Evolutionary conservation across 2,797 vertebrate species (phyloP).

Genomic region (Chelonia mydas): DNA sequence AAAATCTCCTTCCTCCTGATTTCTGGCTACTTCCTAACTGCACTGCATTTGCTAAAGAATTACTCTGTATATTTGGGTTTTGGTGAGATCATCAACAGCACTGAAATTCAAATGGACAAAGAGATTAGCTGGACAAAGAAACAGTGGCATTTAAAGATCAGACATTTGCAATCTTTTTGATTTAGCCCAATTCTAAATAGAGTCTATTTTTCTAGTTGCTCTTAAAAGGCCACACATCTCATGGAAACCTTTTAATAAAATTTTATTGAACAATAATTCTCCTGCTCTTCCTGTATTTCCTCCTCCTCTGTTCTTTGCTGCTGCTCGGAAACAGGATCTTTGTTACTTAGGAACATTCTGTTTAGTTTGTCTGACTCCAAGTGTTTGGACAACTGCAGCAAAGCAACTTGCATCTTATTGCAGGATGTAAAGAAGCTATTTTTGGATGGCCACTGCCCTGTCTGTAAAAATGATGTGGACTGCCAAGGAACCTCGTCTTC

Average conservation of each 20-base stretch:
- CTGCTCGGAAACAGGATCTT: not conserved
- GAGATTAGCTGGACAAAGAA: not conserved
- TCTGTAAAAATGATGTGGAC: accelerated
- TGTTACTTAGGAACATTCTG: not conserved
- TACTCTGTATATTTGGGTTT: conserved; percentile 36
- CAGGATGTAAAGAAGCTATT: not conserved
- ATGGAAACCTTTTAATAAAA: accelerated
- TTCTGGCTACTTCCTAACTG: not conserved
- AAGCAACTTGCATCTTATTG: not conserved
- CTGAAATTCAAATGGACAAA: conserved; percentile 10
- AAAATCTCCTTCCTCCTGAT: not conserved
- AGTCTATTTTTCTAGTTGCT: not conserved
- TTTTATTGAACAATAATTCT: not conserved
- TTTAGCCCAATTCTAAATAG: not conserved
- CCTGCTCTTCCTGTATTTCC: not conserved
- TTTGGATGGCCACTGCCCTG: not conserved
- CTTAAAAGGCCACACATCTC: not conserved
- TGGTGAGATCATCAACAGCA: conserved; percentile 37
- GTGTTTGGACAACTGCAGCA: not conserved
- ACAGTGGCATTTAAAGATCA: not conserved
- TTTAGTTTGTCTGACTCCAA: not conserved
- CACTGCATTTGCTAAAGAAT: not conserved
- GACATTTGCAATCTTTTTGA: not conserved
- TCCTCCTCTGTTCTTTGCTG: not conserved
- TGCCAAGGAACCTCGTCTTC: not conserved